Evolutionary conservation across 1,140 invertebrate genomes (phyloP), one percentile per base, ranked within the genome.

Genomic region (Aphelinus atriplicis): DNA sequence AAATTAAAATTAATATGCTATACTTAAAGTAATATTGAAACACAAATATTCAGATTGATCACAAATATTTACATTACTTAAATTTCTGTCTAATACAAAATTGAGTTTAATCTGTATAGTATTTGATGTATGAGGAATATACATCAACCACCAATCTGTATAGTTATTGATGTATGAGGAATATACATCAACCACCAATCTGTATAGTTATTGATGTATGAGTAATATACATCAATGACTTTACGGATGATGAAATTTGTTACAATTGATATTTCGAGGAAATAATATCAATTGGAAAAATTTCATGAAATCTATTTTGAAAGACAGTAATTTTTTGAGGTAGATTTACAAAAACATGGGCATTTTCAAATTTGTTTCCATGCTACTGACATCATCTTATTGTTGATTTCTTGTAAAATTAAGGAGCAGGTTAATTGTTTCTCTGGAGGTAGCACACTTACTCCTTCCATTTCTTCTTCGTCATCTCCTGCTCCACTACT

Each of bases 371-470:
- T 83, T 42, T 92, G 92, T 77, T 91, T 92, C 92, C 92, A 94
- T 1, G 90, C 91, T 64, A 93, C 92, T 48, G 90, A 84, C 46
- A 88, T 83, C 88, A 94, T 91, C 87, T 94, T 94, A 58, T 92
- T 90, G 81, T 94, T 94, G 46, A 94, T 87, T 84, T 94, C 93
- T 70, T 90, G 89, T n/a, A 94, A 84, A 80, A 94, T 93, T 7
- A 93, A 87, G 3, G 89, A 88, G 80, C 89, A 91, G 7, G 90
- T 89, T 55, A 89, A 82, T 75, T 89, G 89, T 78, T 90, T 91
- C 77, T 91, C 90, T 26, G 87, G 86, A 51, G 88, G 87, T 65
- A 91, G 80, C 75, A 86, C 85, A 76, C 85, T 86, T 3, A 90
- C 86, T 7, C 87, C 84, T 73, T 91, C 90, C 81, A 88, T 89